Base-by-base conservation (phyloP, 2,113 vertebrate species). In the Tichodroma muraria region DNA sequence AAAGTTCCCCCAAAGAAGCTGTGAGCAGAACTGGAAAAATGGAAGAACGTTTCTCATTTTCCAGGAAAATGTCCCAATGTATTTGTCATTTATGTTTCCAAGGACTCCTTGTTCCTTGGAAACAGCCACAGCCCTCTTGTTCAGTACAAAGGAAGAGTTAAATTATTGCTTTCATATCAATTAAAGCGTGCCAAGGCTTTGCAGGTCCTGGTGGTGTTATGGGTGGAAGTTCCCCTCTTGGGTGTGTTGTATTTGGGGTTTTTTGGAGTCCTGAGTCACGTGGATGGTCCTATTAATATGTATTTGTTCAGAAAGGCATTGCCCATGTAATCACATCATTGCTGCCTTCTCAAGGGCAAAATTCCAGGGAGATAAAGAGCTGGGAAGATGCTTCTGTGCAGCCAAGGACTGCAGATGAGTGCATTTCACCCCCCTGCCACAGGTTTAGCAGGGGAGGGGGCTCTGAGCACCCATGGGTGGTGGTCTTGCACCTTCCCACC, bases 301-400 rank as follows among this genome's bases (percentile, higher is more conserved):
- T 21, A 82, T 94, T 89, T 79, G 86, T 54, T 91, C 84, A 57
- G 80, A 42, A 85, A 82, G 75, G 89, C 89, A 89, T 66, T 89
- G 91, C 96, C 59, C 8, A 1, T 68, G 93, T 81, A 85, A 94
- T 94, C 84, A 35, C 79, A 76, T 96, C 84, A 81, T 25, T 9
- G 1, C 57, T 6, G n/a, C 78, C 69, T 71, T 57, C 65, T 57
- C 93, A 87, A 94, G 93, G 94, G 84, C 91, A 77, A 8, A 76
- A 80, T 57, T 25, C 70, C 37, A n/a, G 71, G 14, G 31, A 54
- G 87, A 61, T 47, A 30, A 79, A 75, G 76, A 56, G 56, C 80
- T 89, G 70, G 31, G 88, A 47, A 38, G 35, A 44, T 15, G 44
- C 53, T 61, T 31, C 31, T 54, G 79, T 20, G 64, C 63, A 83